Evolutionary conservation across 2,113 vertebrate species (phyloP).

Genomic region (Numida meleagris): DNA sequence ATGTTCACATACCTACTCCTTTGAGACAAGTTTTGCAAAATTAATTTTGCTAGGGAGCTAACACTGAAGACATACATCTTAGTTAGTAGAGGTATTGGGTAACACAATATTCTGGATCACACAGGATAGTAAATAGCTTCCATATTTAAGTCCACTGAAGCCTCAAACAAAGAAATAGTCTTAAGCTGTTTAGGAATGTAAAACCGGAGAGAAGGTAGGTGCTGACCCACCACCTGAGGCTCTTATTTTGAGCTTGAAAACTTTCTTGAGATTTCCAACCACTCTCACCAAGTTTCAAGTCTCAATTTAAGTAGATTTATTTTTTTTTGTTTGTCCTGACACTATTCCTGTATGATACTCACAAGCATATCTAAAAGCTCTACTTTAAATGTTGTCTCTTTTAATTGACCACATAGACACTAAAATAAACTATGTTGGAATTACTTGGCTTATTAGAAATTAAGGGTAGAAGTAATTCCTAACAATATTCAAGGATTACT

Average conservation of each 20-base stretch:
- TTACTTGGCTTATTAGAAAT: accelerated
- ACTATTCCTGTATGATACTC: not conserved
- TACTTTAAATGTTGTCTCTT: not conserved
- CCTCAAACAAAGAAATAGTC: not conserved
- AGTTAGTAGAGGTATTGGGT: not conserved
- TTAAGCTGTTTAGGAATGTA: not conserved
- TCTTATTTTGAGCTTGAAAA: not conserved
- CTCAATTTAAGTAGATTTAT: not conserved
- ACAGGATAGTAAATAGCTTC: not conserved
- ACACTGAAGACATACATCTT: not conserved
- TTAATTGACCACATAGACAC: no score
- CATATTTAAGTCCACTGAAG: not conserved
- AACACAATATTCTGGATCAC: not conserved
- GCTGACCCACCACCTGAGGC: not conserved
- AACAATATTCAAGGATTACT: not conserved
- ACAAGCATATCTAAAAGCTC: not conserved
- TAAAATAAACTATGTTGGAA: not conserved
- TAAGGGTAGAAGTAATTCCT: not conserved
- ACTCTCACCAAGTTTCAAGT: not conserved
- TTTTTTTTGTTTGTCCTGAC: accelerated
- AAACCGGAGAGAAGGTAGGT: not conserved
- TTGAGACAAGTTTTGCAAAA: not conserved
- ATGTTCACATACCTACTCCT: not conserved
- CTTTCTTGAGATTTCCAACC: not conserved
- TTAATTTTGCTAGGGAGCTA: not conserved